A percentile compares a stretch with the other conserved stretches of the same genome.
These are phyloP conservation scores for Peromyscus eremicus DNA, from an alignment of 2,797 vertebrate species.

Conservation along the genomic window DNA sequence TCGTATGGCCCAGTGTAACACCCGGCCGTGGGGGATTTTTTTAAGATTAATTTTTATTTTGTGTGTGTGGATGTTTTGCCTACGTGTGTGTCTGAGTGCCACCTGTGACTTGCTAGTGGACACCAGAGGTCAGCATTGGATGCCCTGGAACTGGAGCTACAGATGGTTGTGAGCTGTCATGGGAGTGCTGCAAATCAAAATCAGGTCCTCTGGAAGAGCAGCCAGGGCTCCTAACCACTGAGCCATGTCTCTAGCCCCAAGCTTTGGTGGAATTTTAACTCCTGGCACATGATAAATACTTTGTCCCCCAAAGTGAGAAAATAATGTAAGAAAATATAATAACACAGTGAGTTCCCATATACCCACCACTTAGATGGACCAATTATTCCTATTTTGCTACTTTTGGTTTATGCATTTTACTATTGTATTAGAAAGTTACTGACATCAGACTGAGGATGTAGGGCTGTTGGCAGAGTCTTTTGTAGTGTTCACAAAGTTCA, in stretches of 20 bases:
- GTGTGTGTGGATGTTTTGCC: neutral
- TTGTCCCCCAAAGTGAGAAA: neutral
- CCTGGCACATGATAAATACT: neutral
- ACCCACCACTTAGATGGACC: neutral
- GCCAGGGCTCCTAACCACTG: neutral
- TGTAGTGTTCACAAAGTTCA: neutral
- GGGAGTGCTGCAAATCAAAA: neutral
- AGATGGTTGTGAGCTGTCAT: neutral
- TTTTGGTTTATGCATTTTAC: neutral
- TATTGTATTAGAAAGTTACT: neutral
- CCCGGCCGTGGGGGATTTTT: neutral
- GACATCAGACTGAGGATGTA: neutral
- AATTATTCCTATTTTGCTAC: neutral
- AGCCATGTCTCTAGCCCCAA: neutral
- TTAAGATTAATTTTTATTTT: neutral
- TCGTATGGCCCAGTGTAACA: neutral
- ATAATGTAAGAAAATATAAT: neutral
- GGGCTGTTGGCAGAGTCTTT: neutral
- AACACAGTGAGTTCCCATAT: neutral
- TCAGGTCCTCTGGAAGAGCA: neutral
- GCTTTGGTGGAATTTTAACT: neutral
- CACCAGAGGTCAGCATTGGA: neutral
- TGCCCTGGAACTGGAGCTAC: neutral
- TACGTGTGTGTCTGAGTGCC: neutral
- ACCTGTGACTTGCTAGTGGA: neutral